Conservation (phyloP, 2,797 vertebrate genomes). For the Ictinia mississippiensis region DNA sequence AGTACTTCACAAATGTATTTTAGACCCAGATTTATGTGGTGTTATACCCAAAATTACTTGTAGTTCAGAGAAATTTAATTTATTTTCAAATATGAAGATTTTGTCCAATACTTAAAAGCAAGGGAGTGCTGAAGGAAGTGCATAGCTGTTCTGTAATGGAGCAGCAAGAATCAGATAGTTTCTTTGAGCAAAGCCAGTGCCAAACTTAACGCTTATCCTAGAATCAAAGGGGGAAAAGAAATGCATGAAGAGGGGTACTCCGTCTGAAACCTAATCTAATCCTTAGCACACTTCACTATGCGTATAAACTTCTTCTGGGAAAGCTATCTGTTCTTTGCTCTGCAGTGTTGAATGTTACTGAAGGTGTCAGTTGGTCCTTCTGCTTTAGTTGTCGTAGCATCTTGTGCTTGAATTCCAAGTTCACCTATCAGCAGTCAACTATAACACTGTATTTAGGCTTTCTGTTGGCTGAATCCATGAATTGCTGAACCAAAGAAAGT, state of each 20-base stretch:
- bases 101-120: background rate
- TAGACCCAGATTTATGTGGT: background rate
- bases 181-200: background rate
- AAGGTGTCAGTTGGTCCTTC: background rate
- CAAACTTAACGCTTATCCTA: background rate
- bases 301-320: background rate
- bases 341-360: background rate
- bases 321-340: background rate
- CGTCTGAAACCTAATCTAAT: background rate
- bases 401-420: background rate
- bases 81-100: background rate
- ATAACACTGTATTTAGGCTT: background rate
- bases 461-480: background rate
- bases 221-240: background rate
- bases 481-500: background rate
- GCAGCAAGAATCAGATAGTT: background rate
- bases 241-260: background rate
- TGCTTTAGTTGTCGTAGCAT: background rate
- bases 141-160: background rate
- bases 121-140: background rate
- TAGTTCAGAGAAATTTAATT: background rate
- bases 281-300: background rate
- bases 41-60: background rate
- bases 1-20: background rate
- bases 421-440: background rate